phyloP scores from a whole-genome alignment of 2,113 vertebrate species.

The Syngnathus scovelli region DNA sequence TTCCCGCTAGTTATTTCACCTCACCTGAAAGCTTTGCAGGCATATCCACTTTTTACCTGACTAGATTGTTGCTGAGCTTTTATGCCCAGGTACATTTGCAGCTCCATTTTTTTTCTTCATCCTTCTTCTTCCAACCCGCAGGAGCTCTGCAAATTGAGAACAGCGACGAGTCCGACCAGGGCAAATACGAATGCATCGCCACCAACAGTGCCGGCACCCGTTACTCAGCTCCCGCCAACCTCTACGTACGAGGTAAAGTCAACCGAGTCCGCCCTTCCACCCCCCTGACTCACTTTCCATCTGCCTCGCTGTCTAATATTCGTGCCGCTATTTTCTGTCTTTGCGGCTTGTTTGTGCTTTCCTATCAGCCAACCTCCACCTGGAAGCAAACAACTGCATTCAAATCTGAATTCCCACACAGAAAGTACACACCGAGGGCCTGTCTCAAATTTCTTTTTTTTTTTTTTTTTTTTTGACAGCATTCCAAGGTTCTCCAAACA shows the following conservation, averaged over 20 bases:
- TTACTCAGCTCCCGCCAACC: constrained; percentile 92
- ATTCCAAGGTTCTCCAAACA: background rate
- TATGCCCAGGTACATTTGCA: constrained; percentile 27
- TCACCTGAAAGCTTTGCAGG: background rate
- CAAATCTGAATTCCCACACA: constrained; percentile 41
- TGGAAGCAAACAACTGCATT: constrained; percentile 64
- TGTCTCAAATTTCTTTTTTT: constrained; percentile 21
- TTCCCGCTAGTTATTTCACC: background rate
- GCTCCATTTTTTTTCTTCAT: constrained; percentile 42
- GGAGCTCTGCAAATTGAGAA: constrained; percentile 95
- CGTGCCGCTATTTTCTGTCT: constrained; percentile 2
- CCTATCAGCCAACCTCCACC: constrained; percentile 40
- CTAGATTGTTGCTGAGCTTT: constrained; percentile 16
- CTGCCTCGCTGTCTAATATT: background rate
- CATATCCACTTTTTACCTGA: background rate
- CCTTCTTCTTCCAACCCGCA: constrained; percentile 55
- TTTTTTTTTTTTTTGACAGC: constrained; percentile 37
- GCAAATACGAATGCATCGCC: constrained; percentile 94
- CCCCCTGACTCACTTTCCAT: background rate
- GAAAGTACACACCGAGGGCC: constrained; percentile 33
- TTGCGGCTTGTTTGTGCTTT: constrained; percentile 9
- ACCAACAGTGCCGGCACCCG: constrained; percentile 93
- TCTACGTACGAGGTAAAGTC: constrained; percentile 93
- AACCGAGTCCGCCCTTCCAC: background rate
- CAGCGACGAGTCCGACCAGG: constrained; percentile 95